Conservation (phyloP, 2,797 vertebrate genomes). For the Morelia viridis region DNA sequence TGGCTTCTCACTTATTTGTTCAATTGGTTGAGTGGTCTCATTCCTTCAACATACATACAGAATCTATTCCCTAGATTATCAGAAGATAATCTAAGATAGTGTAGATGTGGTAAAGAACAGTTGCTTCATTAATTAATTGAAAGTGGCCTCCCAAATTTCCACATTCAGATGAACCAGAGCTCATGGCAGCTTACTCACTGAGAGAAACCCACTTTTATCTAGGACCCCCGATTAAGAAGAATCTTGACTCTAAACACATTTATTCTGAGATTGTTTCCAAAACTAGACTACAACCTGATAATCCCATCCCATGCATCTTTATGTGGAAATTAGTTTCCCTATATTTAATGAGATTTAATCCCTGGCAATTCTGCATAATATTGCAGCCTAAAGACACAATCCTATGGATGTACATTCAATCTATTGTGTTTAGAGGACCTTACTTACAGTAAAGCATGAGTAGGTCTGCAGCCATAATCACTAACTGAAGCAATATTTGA, state of each 20-base stretch:
- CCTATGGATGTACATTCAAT: not conserved
- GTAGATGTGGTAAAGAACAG: not conserved
- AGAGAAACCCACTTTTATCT: not conserved
- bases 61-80: not conserved
- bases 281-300: not conserved
- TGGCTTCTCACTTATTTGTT: not conserved
- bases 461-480: not conserved
- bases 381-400: not conserved
- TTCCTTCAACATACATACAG: not conserved
- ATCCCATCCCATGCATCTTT: not conserved
- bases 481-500: conserved; percentile 1
- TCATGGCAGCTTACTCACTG: not conserved
- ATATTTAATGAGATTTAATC: too few relatives aligned
- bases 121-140: not conserved
- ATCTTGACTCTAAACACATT: not conserved
- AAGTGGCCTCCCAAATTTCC: not conserved
- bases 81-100: not conserved
- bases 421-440: not conserved
- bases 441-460: conserved; percentile 6
- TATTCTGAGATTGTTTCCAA: not conserved
- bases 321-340: not conserved
- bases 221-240: not conserved
- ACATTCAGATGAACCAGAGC: too few relatives aligned
- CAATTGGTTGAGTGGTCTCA: not conserved
- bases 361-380: not conserved